Conservation (phyloP, 2,888 invertebrate genomes). For the Sinelater perroti region DNA sequence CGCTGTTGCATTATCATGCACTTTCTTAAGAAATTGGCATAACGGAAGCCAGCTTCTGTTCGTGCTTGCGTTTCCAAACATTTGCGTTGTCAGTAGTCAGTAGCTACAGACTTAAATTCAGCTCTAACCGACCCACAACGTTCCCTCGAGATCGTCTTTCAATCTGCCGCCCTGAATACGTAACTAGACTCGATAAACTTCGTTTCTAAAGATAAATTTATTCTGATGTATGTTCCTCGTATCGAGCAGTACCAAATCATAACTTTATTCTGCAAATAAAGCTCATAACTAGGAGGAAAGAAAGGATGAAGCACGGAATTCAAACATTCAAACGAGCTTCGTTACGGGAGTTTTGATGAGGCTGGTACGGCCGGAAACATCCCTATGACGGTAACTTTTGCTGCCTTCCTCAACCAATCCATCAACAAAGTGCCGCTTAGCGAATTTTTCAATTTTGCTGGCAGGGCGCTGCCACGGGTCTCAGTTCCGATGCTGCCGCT, state of each 20-base stretch:
- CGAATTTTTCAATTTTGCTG: constrained; percentile 23
- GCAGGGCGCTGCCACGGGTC: neutral
- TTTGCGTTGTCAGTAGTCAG: constrained; percentile 39
- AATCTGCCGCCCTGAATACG: constrained; percentile 53
- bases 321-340: constrained; percentile 36
- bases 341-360: constrained; percentile 36
- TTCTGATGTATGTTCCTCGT: constrained; percentile 41
- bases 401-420: constrained; percentile 20
- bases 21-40: constrained; percentile 34
- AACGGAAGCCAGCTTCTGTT: constrained; percentile 34
- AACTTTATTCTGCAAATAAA: constrained; percentile 39
- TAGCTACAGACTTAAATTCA: constrained; percentile 39
- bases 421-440: constrained; percentile 18
- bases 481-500: neutral
- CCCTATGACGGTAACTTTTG: constrained; percentile 20
- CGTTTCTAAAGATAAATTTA: constrained; percentile 49
- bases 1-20: constrained; percentile 27
- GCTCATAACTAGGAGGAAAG: constrained; percentile 36
- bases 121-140: constrained; percentile 43
- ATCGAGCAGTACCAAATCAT: constrained; percentile 39
- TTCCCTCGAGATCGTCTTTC: constrained; percentile 52
- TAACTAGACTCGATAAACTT: constrained; percentile 50
- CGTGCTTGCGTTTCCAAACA: constrained; percentile 36
- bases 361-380: constrained; percentile 29
- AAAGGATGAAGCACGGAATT: constrained; percentile 33